A percentile compares a stretch with the other conserved stretches of the same genome.
Conservation (phyloP, 2,797 vertebrate species). For the Siniperca undulata region DNA sequence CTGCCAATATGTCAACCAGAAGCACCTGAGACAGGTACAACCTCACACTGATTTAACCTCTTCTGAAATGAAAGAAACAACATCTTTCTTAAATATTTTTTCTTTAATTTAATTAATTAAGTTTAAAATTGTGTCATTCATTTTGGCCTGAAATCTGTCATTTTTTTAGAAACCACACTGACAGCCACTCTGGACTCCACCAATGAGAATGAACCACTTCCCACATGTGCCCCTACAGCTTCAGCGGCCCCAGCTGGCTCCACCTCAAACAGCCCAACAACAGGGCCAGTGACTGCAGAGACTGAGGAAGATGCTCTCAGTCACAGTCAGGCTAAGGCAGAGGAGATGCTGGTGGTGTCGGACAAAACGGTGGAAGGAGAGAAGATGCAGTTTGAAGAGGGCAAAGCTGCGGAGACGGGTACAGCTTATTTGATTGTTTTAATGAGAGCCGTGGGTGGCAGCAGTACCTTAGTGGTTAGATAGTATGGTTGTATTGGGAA, state of each 20-base stretch:
- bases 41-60: no score
- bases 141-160: background rate
- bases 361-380: conserved; percentile 5
- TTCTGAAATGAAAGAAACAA: background rate
- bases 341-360: background rate
- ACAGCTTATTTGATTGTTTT: background rate
- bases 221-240: background rate
- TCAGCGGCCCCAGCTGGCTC: background rate
- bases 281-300: background rate
- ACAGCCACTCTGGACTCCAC: background rate
- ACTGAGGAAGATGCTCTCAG: background rate
- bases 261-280: background rate
- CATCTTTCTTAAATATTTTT: background rate
- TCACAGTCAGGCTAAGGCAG: background rate
- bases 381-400: background rate
- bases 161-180: conserved; percentile 13
- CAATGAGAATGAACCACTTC: background rate
- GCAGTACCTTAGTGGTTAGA: background rate
- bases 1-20: background rate
- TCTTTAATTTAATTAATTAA: background rate
- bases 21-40: background rate
- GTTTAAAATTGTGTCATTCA: background rate
- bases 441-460: background rate
- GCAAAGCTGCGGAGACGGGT: conserved; percentile 32
- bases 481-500: background rate